Base-by-base conservation (phyloP, 2,113 vertebrate genomes). In the Scalopus aquaticus region DNA sequence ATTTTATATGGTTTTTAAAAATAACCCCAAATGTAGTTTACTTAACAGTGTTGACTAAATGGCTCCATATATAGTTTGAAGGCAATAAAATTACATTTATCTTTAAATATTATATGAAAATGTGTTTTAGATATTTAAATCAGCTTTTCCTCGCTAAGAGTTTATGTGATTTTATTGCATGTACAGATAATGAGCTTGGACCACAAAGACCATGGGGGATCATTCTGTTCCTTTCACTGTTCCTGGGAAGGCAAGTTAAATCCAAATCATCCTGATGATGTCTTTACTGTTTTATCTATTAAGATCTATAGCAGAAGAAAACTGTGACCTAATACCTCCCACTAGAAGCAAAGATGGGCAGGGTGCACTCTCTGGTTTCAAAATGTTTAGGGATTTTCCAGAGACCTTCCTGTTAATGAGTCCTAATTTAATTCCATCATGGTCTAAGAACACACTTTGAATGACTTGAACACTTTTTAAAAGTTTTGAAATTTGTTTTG, bases 401-500 rank as follows among this genome's bases (percentile, higher is more conserved):
- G 67, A 83, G 39, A 76, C 67, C 62, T 81, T 87, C 86, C 70
- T 90, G 42, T 79, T 92, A 84, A 7, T 73, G 51, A 35, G 90
- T 96, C 82, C 60, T 70, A 76, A 92, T 77, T 76, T 90, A 87
- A 90, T 84, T 92, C 9, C 44, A 42, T 44, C 16, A 26, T 37
- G 32, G 76, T 67, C 64, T 86, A 13, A 56, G 44, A 83, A 72
- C 19, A 87, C 22, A 35, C 42, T 90, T 74, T 58, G 51, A 95
- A 80, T 90, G 80, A 65, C 39, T 76, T 70, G 35, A 87, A 84
- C 6, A 70, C 35, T 44, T 93, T 90, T 35, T 39, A 72, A 89
- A 78, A 77, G 39, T 84, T 92, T 86, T 58, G 9, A 93, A 89
- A 90, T 51, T 80, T 90, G 44, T 84, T 70, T 93, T 54, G 80